Percentiles rank a stretch among this genome's conserved stretches.
Evolutionary conservation across 2,888 invertebrate species (phyloP).

Genomic region (Synergus japonicus): DNA sequence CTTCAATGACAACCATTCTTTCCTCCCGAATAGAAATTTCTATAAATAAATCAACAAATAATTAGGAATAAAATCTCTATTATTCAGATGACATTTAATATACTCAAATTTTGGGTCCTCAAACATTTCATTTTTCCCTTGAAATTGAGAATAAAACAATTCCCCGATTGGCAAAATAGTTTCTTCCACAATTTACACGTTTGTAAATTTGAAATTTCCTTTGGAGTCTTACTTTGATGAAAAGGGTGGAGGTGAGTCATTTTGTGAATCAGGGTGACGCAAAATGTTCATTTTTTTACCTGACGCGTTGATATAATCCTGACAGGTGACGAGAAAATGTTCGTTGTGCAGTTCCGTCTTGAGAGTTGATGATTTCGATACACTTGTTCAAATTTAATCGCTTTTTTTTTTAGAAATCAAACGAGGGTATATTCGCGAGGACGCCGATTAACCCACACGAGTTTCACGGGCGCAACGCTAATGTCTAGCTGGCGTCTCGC

Average conservation of each 20-base stretch:
- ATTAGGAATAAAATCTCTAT: not conserved
- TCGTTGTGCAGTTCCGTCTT: not conserved
- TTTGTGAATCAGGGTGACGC: not conserved
- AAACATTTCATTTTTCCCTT: not conserved
- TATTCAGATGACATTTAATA: not conserved
- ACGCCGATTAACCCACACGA: constrained; percentile 45
- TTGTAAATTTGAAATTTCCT: not conserved
- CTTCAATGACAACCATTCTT: constrained; percentile 13
- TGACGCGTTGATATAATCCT: constrained; percentile 65
- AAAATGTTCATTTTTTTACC: constrained; percentile 55
- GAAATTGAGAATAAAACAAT: not conserved
- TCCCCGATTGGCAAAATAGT: not conserved
- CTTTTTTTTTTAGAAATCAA: not conserved
- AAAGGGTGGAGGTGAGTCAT: not conserved
- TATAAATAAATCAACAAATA: not conserved
- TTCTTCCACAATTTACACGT: not conserved
- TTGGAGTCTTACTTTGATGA: not conserved
- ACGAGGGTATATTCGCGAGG: constrained; percentile 21
- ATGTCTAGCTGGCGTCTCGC: constrained; percentile 70
- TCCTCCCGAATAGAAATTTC: not conserved
- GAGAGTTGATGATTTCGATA: not conserved
- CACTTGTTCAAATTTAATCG: constrained; percentile 28
- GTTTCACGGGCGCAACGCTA: constrained; percentile 61
- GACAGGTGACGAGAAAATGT: constrained; percentile 34
- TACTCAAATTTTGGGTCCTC: not conserved